A percentile compares a stretch with the other conserved stretches of the same genome.
These are phyloP conservation scores for Falco concolor DNA, from an alignment of 2,797 vertebrate species.

Conservation along the genomic window DNA sequence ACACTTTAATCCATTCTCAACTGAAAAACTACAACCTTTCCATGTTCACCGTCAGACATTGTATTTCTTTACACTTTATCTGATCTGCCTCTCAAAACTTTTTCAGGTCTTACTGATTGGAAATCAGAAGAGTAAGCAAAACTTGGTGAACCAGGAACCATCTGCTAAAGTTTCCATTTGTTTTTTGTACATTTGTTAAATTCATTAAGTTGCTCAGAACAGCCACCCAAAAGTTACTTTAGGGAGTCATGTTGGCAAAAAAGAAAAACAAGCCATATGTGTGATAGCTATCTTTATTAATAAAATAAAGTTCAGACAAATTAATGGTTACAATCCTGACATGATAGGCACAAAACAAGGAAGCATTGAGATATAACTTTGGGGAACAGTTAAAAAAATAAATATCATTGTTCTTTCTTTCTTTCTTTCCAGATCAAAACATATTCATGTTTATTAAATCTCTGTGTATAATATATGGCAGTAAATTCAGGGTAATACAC, in stretches of 20 bases:
- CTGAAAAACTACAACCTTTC: not conserved
- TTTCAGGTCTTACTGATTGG: not conserved
- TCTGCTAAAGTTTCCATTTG: not conserved
- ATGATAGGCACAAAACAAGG: not conserved
- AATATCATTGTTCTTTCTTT: not conserved
- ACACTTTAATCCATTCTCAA: not conserved
- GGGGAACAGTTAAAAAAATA: not conserved
- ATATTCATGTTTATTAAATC: not conserved
- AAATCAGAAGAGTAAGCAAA: not conserved
- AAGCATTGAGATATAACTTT: not conserved
- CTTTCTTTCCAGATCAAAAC: not conserved
- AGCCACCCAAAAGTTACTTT: not conserved
- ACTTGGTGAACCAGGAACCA: not conserved
- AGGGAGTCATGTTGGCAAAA: not conserved
- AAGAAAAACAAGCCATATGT: not conserved
- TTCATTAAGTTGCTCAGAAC: not conserved
- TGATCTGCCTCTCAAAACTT: not conserved
- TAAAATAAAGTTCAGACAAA: not conserved
- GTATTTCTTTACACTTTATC: not conserved
- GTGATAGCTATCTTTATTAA: not conserved
- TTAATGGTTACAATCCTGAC: not conserved
- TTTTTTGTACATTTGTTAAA: not conserved
- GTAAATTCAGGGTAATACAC: not conserved
- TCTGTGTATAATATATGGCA: not conserved
- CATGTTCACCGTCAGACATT: rapidly evolving